These are phyloP conservation scores for Lepidocyrtinus sp. DNA, from an alignment of 2,888 invertebrate species.

Conservation along the genomic window DNA sequence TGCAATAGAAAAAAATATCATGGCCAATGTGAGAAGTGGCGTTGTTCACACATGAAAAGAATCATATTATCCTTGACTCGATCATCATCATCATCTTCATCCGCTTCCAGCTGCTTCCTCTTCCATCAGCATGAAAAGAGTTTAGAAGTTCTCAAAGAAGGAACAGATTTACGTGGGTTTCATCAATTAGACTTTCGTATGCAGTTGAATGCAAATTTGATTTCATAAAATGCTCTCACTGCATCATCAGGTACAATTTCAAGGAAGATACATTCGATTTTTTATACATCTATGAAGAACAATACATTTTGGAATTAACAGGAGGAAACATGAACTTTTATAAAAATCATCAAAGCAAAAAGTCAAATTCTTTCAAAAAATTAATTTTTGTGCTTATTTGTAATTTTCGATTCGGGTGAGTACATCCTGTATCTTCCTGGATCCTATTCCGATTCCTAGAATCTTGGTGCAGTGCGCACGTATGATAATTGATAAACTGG, in stretches of 20 bases:
- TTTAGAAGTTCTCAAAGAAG: constrained; percentile 8
- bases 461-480: background rate
- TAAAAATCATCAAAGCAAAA: background rate
- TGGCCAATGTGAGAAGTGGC: background rate
- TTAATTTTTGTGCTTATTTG: background rate
- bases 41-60: background rate
- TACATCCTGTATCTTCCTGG: background rate
- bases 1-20: background rate
- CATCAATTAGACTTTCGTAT: constrained; percentile 38
- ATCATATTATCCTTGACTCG: background rate
- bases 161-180: background rate
- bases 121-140: constrained; percentile 22
- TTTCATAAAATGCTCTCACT: background rate
- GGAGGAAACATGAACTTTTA: no score
- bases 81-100: background rate
- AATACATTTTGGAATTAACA: no score
- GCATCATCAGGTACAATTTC: background rate
- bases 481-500: background rate
- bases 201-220: constrained; percentile 11
- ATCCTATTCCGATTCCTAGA: background rate
- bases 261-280: no score
- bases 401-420: no score
- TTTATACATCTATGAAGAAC: no score
- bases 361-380: background rate
- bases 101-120: background rate